Conservation (phyloP, 2,113 vertebrate genomes). For the Monopterus albus region DNA sequence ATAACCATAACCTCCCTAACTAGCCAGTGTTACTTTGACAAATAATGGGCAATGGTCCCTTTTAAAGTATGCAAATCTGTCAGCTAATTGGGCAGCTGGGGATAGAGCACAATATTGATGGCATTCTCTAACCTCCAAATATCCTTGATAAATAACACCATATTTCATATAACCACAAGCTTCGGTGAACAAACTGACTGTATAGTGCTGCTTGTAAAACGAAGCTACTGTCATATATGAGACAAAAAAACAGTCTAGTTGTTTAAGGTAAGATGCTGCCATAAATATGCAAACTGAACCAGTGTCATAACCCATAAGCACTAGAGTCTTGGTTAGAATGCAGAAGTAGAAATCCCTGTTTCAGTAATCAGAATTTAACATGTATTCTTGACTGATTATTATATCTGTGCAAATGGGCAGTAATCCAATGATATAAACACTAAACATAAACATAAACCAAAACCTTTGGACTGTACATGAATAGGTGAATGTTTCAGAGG, state of each 20-base stretch:
- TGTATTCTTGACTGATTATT: conserved; percentile 22
- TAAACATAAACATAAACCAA: conserved; percentile 26
- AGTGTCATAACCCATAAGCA: not conserved
- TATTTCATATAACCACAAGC: conserved; percentile 34
- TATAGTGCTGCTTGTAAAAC: conserved; percentile 26
- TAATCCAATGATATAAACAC: conserved; percentile 32
- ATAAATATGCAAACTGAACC: conserved; percentile 1
- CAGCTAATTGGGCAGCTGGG: conserved; percentile 37
- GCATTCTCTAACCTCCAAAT: conserved; percentile 24
- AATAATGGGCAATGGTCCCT: conserved; percentile 4
- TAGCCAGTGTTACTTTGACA: conserved; percentile 31
- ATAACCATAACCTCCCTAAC: conserved; percentile 5
- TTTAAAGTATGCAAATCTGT: not conserved
- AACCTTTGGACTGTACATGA: conserved; percentile 14
- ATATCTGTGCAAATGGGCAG: conserved; percentile 28
- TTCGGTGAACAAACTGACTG: conserved; percentile 38
- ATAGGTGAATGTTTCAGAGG: conserved; percentile 53
- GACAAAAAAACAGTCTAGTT: not conserved
- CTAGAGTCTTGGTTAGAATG: conserved; percentile 5
- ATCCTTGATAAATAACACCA: conserved; percentile 44
- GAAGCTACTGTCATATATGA: conserved; percentile 17
- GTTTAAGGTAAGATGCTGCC: conserved; percentile 13
- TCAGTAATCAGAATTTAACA: conserved; percentile 19
- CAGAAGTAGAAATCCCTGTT: conserved; percentile 2
- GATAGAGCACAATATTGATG: conserved; percentile 32